Conservation (phyloP, 2,888 invertebrate species). For the Xestobium rufovillosum region DNA sequence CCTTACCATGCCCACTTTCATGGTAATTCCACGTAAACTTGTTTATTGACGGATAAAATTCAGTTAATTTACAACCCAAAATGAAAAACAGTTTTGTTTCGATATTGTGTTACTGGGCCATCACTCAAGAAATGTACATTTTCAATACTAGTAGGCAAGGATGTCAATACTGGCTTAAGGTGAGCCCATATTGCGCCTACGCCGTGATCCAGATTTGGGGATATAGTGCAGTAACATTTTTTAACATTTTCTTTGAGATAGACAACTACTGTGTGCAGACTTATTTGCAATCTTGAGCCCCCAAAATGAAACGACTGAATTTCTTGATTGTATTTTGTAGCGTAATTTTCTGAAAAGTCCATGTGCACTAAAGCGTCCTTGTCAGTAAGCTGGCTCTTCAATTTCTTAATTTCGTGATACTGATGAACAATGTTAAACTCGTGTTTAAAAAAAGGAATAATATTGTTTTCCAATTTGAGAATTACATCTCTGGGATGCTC, state of each 20-base stretch:
- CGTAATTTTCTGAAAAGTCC: constrained; percentile 37
- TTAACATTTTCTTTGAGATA: constrained; percentile 24
- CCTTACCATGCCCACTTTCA: no score
- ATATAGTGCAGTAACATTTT: constrained; percentile 26
- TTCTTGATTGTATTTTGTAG: constrained; percentile 31
- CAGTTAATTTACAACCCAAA: no score
- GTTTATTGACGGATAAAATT: no score
- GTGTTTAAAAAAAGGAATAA: constrained; percentile 16
- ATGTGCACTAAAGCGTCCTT: constrained; percentile 26
- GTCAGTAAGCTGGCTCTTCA: constrained; percentile 20
- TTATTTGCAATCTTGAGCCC: constrained; percentile 31
- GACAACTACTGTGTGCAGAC: constrained; percentile 35
- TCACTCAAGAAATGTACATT: no score
- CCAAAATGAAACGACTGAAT: constrained; percentile 37
- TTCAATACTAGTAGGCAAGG: no score
- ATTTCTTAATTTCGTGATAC: constrained; percentile 14
- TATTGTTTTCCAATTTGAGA: constrained; percentile 22
- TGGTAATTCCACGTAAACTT: no score
- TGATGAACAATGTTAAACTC: no score
- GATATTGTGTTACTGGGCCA: constrained; percentile 36
- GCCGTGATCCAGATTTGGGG: constrained; percentile 31
- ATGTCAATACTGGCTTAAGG: constrained; percentile 30
- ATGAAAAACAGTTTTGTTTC: constrained; percentile 38
- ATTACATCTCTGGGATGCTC: constrained; percentile 23
- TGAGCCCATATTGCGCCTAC: constrained; percentile 38